phyloP scores from a whole-genome alignment of 2,888 invertebrate genomes.

The Tenthredo notha region DNA sequence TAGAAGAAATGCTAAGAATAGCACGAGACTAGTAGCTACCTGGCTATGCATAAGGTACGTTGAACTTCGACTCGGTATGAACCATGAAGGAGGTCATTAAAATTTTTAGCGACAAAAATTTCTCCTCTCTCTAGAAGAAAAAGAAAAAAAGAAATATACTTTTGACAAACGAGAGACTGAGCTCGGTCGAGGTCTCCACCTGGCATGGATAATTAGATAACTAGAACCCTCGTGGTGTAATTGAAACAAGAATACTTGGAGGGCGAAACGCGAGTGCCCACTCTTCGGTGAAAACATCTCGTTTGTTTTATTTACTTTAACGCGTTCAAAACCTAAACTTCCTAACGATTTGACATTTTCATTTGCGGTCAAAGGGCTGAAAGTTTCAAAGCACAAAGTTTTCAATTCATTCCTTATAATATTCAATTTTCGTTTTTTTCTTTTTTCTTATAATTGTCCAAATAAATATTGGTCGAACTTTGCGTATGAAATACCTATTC shows the following conservation, averaged over 20 bases:
- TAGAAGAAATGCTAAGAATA: background rate
- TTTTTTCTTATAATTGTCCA: background rate
- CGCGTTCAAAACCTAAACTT: background rate
- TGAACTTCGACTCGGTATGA: conserved; percentile 24
- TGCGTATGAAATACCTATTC: background rate
- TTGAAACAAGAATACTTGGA: conserved; percentile 47
- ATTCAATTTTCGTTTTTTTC: background rate
- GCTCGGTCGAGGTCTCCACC: conserved; percentile 26
- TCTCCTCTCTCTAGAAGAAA: background rate
- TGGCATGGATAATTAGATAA: conserved; percentile 51
- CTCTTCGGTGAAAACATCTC: conserved; percentile 35
- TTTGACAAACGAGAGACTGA: conserved; percentile 5
- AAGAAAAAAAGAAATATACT: conserved; percentile 9
- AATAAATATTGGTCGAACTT: background rate
- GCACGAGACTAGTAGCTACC: background rate
- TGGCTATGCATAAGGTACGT: background rate
- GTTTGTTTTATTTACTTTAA: conserved; percentile 46
- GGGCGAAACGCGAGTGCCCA: background rate
- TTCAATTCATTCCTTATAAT: background rate
- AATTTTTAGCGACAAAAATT: conserved; percentile 27
- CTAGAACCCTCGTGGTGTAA: conserved; percentile 47
- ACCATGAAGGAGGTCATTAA: conserved; percentile 42
- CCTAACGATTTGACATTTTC: conserved; percentile 32
- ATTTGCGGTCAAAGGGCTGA: background rate
- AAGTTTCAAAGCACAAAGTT: background rate